Conservation (phyloP, 2,888 invertebrate species). For the Dascillus cervinus region DNA sequence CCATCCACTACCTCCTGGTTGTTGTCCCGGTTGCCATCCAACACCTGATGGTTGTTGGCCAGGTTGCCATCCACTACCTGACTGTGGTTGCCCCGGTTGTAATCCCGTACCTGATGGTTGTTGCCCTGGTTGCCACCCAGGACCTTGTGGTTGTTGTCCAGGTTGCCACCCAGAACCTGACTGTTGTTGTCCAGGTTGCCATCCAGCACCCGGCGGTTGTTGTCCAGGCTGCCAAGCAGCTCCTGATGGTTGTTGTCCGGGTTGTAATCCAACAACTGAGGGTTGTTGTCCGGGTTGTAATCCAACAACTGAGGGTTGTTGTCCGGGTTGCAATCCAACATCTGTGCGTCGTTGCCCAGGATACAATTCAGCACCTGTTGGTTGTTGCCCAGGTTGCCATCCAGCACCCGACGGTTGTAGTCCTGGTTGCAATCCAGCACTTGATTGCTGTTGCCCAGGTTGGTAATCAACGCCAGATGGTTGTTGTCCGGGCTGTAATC, state of each 20-base stretch:
- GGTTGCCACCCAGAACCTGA: slow-evolving; percentile 1
- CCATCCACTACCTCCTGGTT: slow-evolving; percentile 6
- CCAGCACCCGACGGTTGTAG: background rate
- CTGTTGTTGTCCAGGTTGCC: slow-evolving; percentile 5
- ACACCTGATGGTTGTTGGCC: slow-evolving; percentile 7
- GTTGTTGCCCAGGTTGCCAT: too few species aligned
- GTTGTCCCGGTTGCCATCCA: slow-evolving; percentile 10
- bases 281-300: slow-evolving; percentile 1
- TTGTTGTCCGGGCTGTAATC: too few species aligned
- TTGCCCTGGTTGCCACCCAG: slow-evolving; percentile 6
- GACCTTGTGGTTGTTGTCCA: slow-evolving; percentile 2
- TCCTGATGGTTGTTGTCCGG: slow-evolving; percentile 5
- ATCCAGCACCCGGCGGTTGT: slow-evolving; percentile 4
- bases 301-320: slow-evolving; percentile 2
- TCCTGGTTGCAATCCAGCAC: too few species aligned
- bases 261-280: slow-evolving; percentile 3
- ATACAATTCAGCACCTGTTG: too few species aligned
- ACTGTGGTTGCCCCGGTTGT: background rate
- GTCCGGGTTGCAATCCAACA: slow-evolving; percentile 5
- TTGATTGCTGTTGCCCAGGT: too few species aligned
- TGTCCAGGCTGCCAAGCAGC: background rate
- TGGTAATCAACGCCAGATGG: background rate
- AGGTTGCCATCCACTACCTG: slow-evolving; percentile 4
- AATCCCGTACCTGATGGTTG: slow-evolving; percentile 3
- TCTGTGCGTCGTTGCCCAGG: slow-evolving; percentile 1